These are phyloP conservation scores for Didymodactylos carnosus DNA, from an alignment of 2,888 invertebrate genomes.

Conservation along the genomic window DNA sequence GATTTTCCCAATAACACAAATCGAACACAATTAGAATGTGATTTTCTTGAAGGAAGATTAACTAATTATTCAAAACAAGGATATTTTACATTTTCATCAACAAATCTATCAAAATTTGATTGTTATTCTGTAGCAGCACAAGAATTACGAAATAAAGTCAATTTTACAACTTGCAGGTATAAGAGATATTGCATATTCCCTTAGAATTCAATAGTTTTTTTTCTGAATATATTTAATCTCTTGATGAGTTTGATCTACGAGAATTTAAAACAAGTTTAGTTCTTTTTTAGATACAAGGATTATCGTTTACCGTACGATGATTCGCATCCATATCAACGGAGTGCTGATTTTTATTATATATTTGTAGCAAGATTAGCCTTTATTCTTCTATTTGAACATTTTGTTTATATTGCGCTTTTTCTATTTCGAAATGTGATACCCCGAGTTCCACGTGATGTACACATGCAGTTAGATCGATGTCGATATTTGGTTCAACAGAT, in stretches of 20 bases:
- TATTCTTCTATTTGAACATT: conserved; percentile 8
- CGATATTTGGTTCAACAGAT: neutral
- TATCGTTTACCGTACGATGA: neutral
- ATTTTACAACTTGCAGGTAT: neutral
- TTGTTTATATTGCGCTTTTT: neutral
- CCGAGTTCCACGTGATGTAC: neutral
- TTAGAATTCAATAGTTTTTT: too few relatives aligned
- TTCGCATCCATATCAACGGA: neutral
- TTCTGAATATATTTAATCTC: too few relatives aligned
- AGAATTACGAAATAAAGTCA: neutral
- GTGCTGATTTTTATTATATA: conserved; percentile 7
- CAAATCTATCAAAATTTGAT: neutral
- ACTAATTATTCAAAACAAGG: neutral
- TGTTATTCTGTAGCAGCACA: neutral
- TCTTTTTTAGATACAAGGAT: too few relatives aligned
- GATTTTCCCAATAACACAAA: neutral
- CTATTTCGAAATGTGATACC: neutral
- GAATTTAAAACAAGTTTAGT: too few relatives aligned
- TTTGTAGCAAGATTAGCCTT: conserved; percentile 13
- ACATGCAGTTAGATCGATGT: neutral
- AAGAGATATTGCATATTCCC: too few relatives aligned
- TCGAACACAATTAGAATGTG: neutral
- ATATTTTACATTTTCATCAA: neutral
- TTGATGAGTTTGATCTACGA: too few relatives aligned
- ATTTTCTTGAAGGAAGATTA: neutral